phyloP scores from a whole-genome alignment of 2,888 invertebrate genomes.

The Drosophila longiperda region DNA sequence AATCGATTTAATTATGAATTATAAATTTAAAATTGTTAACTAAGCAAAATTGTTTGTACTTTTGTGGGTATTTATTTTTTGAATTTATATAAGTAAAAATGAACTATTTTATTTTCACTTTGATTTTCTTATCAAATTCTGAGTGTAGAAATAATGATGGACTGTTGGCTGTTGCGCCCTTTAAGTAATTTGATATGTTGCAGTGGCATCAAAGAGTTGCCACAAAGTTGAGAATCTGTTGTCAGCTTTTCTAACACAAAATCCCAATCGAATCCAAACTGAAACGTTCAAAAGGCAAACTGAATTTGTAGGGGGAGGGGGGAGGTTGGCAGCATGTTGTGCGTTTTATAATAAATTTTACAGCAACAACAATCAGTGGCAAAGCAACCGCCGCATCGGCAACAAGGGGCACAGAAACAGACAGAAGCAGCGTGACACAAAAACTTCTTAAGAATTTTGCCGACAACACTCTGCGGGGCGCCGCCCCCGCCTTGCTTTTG shows the following conservation, averaged over 20 bases:
- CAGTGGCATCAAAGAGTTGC: constrained; percentile 69
- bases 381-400: background rate
- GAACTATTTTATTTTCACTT: background rate
- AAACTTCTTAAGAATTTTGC: constrained; percentile 76
- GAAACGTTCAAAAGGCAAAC: constrained; percentile 16
- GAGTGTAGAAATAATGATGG: constrained; percentile 2
- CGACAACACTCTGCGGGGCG: constrained; percentile 56
- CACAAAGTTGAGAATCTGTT: constrained; percentile 35
- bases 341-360: constrained; percentile 70
- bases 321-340: constrained; percentile 46
- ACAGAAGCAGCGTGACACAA: constrained; percentile 72
- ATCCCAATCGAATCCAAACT: constrained; percentile 57
- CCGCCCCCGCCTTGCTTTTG: constrained; percentile 1
- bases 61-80: too few species aligned
- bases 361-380: constrained; percentile 38
- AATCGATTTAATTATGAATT: too few species aligned
- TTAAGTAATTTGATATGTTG: constrained; percentile 51
- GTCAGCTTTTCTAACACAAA: constrained; percentile 50
- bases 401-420: constrained; percentile 34
- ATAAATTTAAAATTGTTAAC: too few species aligned
- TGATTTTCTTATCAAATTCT: background rate
- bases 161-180: constrained; percentile 20
- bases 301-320: constrained; percentile 7
- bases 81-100: too few species aligned
- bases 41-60: too few species aligned